Conservation (phyloP, 2,888 invertebrate species). For the Lasioglossum villosulum region DNA sequence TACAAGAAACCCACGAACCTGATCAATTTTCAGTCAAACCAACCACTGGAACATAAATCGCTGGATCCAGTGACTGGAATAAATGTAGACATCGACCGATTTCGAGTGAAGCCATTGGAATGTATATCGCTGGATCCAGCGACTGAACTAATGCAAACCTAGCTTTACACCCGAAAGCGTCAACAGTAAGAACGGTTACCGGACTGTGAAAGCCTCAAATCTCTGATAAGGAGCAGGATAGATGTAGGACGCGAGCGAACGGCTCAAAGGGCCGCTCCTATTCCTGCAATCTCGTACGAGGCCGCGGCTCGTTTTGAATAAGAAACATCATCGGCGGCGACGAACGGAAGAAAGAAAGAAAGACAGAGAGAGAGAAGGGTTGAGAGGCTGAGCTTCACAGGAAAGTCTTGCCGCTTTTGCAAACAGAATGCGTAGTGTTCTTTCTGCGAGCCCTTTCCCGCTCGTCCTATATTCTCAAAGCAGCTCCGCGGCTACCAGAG, state of each 20-base stretch:
- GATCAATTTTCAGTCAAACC: not conserved
- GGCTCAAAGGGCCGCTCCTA: conserved; percentile 36
- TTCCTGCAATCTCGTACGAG: conserved; percentile 53
- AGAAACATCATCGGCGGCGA: conserved; percentile 13
- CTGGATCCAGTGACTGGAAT: not conserved
- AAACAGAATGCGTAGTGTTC: conserved; percentile 51
- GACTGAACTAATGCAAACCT: not conserved
- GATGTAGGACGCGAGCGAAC: conserved; percentile 18
- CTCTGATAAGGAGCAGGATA: too few relatives aligned
- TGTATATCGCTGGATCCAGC: not conserved
- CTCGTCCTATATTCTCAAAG: conserved; percentile 55
- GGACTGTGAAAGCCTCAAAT: too few relatives aligned
- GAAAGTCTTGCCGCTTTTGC: conserved; percentile 27
- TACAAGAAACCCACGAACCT: not conserved
- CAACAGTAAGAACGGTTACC: too few relatives aligned
- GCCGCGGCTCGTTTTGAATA: conserved; percentile 34
- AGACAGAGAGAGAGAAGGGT: not conserved
- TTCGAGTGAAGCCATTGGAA: not conserved
- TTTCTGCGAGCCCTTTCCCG: conserved; percentile 46
- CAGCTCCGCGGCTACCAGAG: conserved; percentile 17
- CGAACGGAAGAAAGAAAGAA: not conserved
- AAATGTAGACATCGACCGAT: not conserved
- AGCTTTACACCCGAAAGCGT: not conserved
- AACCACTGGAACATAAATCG: not conserved
- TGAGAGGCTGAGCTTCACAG: conserved; percentile 15